Conservation (phyloP, 2,797 vertebrate genomes). For the Taenioides sp. region DNA sequence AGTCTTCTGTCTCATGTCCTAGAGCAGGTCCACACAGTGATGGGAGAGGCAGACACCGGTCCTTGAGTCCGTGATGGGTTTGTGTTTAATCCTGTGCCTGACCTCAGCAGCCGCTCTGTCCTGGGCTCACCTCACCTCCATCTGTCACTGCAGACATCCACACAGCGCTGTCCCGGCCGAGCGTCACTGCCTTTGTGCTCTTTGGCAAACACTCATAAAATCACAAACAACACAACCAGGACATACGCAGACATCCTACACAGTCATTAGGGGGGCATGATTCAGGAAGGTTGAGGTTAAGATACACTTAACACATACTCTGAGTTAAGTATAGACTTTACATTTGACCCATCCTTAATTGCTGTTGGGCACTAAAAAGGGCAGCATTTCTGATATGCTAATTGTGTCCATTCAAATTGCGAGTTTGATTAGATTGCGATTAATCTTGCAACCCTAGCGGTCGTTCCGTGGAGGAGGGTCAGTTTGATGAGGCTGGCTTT, state of each 20-base stretch:
- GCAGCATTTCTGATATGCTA: too few species aligned
- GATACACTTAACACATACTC: too few species aligned
- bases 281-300: too few species aligned
- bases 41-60: neutral
- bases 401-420: neutral
- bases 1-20: neutral
- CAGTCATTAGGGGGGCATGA: too few species aligned
- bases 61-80: conserved; percentile 1
- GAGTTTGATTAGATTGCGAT: too few species aligned
- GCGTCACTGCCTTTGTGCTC: neutral
- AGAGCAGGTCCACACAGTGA: neutral
- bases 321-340: too few species aligned
- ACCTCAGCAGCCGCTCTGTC: conserved; percentile 10
- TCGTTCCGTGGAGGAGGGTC: neutral
- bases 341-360: too few species aligned
- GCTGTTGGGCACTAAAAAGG: too few species aligned
- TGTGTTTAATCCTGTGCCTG: conserved; percentile 9
- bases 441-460: too few species aligned
- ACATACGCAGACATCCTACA: too few species aligned
- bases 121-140: conserved; percentile 10
- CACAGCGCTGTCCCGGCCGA: neutral
- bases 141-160: conserved; percentile 7
- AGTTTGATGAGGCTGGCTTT: neutral
- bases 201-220: neutral
- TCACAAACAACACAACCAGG: neutral